phyloP scores from a whole-genome alignment of 23 tunicate species.

The Ciona savignyi region DNA sequence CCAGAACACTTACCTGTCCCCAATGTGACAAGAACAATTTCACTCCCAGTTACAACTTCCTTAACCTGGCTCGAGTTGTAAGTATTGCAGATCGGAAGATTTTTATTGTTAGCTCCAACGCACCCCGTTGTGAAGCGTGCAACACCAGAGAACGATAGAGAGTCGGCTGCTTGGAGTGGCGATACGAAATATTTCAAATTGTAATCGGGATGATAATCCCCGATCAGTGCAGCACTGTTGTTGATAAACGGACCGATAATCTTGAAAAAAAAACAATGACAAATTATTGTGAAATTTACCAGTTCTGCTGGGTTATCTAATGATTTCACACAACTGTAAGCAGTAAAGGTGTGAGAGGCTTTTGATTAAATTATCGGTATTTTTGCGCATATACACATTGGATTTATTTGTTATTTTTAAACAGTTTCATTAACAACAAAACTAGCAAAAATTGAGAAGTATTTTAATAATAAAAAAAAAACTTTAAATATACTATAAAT shows the following conservation, averaged over 20 bases:
- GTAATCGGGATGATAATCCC: constrained; percentile 61
- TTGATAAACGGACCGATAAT: constrained; percentile 80
- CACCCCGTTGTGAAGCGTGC: constrained; percentile 35
- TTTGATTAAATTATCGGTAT: no score
- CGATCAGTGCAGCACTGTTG: constrained; percentile 66
- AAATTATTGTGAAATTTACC: no score
- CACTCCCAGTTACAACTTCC: constrained; percentile 30
- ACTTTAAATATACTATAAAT: no score
- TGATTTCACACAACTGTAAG: no score
- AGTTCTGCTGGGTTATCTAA: no score
- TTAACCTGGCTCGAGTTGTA: constrained; percentile 28
- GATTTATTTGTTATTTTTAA: no score
- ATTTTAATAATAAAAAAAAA: no score
- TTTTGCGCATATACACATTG: no score
- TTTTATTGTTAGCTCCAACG: constrained; percentile 38
- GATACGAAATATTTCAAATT: constrained; percentile 24
- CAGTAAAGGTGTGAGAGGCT: no score
- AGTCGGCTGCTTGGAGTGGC: constrained; percentile 22
- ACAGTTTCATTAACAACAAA: no score
- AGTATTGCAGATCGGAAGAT: constrained; percentile 34
- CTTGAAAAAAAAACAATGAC: no score
- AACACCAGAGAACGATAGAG: not conserved
- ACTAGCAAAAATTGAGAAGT: no score
- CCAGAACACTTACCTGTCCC: constrained; percentile 71
- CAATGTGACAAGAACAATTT: constrained; percentile 56